A percentile compares a stretch with the other conserved stretches of the same genome.
Evolutionary conservation across 2,113 vertebrate species (phyloP).

Genomic region (human): GRCh38 chr2:32395501-32396000

Average conservation of each 20-base stretch:
- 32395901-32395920: background rate
- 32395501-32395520: constrained; percentile 92
- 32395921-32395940: background rate
- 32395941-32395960: background rate
- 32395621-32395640: constrained; percentile 16
- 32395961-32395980: background rate
- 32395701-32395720: background rate
- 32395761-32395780: background rate
- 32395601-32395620: background rate
- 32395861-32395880: background rate
- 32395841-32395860: background rate
- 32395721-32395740: background rate
- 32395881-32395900: background rate
- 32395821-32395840: background rate
- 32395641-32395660: background rate
- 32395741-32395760: background rate
- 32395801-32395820: background rate
- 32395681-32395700: background rate
- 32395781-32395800: background rate
- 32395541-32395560: constrained; percentile 99
- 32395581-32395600: constrained; percentile 97
- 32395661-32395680: background rate
- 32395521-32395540: constrained; percentile 99
- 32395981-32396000: background rate
- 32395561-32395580: constrained; percentile 99